Conservation (phyloP, 2,113 vertebrate genomes). For the Pionites leucogaster region DNA sequence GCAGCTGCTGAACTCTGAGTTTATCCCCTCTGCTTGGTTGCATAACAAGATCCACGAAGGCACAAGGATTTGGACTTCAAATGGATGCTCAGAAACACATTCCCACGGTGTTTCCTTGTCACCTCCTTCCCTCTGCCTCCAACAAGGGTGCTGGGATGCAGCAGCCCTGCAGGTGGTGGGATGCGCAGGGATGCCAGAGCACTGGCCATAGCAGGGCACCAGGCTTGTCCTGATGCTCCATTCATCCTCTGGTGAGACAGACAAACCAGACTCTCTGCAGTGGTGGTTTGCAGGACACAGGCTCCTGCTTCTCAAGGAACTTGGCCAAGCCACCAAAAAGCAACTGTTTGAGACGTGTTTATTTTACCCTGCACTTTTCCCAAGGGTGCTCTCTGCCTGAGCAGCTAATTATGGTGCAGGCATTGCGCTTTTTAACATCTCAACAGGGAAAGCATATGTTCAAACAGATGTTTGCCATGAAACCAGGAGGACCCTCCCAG, state of each 20-base stretch:
- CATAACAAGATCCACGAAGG: not conserved
- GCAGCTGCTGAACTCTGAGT: not conserved
- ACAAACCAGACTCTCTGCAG: not conserved
- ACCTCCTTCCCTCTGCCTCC: not conserved
- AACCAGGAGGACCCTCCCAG: slow-evolving; percentile 20
- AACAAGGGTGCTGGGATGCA: not conserved
- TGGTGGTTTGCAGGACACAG: not conserved
- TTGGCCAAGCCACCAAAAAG: slow-evolving; percentile 49
- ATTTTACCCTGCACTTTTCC: slow-evolving; percentile 51
- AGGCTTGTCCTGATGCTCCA: not conserved
- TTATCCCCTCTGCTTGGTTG: not conserved
- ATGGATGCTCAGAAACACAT: not conserved
- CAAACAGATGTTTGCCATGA: slow-evolving; percentile 43
- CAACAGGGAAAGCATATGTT: slow-evolving; percentile 26
- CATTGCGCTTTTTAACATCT: slow-evolving; percentile 46
- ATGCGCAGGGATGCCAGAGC: not conserved
- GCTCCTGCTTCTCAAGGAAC: slow-evolving; percentile 24
- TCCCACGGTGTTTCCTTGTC: not conserved
- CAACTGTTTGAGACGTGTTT: slow-evolving; percentile 44
- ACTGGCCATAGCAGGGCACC: not conserved
- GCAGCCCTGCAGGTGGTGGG: not conserved
- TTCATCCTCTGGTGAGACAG: not conserved
- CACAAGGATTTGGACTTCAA: not conserved
- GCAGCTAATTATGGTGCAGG: not conserved
- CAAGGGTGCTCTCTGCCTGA: slow-evolving; percentile 36